Evolutionary conservation across 2,797 vertebrate genomes (phyloP), one percentile per base, ranked within the genome.

Genomic region (Micropoecilia bifurca): DNA sequence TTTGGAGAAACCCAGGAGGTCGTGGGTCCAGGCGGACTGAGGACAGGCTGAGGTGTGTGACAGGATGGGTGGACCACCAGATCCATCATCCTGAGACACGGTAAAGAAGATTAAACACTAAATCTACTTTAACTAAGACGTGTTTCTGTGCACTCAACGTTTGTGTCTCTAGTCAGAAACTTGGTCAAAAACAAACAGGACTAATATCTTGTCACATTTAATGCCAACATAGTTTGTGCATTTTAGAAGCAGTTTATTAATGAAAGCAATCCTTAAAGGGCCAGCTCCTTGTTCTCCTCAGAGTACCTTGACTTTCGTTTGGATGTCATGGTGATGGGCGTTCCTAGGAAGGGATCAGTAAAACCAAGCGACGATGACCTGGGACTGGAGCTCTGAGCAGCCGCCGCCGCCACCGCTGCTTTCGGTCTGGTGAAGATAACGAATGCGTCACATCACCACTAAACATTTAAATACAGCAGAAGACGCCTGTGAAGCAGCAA

Each of bases 301-400:
- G 13, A 39, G 16, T 92, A 99, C 98, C 98, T 97, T 79, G 97
- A 98, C 90, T 94, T 93, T 80, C 95, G 96, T 81, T 93, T 96
- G 77, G 95, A 93, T 47, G 94, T 87, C 91, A 96, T 95, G 71
- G 94, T 96, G 89, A 98, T 89, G 0, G 97, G 97, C 22, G 97
- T 98, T 83, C 97, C 97, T 78, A 99, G 88, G 92, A 99, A 99
- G 0, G 97, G 96, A 47, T 97, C 95, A 3, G 91, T 91, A 61
- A 95, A 74, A 25, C 95, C 89, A 55, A 83, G 41, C 13, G 92
- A 83, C 28, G 92, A 90, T 0, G 90, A 50, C 74, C 81, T 87
- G 3, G 81, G 85, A 0, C 80, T 82, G 78, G 85, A 22, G 74
- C 88, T 88, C 83, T 87, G 77, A 43, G 83, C 39, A 39, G 92